A percentile compares a stretch with the other conserved stretches of the same genome.
These are phyloP conservation scores for Psilopsiagon aymara DNA, from an alignment of 2,113 vertebrate genomes.

Conservation along the genomic window DNA sequence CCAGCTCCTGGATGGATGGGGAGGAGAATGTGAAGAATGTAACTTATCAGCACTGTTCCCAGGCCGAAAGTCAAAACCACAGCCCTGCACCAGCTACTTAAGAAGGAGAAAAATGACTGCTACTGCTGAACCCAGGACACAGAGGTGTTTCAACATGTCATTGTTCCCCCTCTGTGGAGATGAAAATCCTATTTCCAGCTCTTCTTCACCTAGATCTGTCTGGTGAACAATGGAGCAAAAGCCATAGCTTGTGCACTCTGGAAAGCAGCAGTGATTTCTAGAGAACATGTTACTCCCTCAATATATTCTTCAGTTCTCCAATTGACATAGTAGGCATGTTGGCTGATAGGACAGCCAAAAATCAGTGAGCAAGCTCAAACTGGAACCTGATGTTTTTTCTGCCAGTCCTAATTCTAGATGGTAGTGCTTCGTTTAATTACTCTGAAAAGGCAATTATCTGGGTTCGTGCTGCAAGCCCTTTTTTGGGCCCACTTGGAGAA, in stretches of 20 bases:
- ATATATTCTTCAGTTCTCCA: not conserved
- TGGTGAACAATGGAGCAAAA: not conserved
- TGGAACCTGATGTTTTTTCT: not conserved
- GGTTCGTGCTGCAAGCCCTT: not conserved
- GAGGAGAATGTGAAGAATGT: too few species aligned
- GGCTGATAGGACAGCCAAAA: not conserved
- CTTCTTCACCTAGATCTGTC: not conserved
- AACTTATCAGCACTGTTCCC: too few species aligned
- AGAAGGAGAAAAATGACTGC: not conserved
- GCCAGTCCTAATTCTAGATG: not conserved
- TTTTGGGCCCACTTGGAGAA: not conserved
- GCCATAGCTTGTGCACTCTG: not conserved
- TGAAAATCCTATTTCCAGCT: not conserved
- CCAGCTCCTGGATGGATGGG: too few species aligned
- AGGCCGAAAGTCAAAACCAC: too few species aligned
- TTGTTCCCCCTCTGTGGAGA: not conserved
- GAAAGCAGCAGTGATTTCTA: not conserved
- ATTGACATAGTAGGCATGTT: accelerated
- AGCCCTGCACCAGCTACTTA: too few species aligned
- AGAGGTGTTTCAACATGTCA: not conserved
- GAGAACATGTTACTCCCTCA: not conserved
- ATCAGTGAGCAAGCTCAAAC: not conserved
- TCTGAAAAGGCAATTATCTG: not conserved
- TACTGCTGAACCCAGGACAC: not conserved
- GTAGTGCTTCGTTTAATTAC: not conserved